Evolutionary conservation across 1,140 invertebrate genomes (phyloP).

Genomic region (Drosophila oshimai): DNA sequence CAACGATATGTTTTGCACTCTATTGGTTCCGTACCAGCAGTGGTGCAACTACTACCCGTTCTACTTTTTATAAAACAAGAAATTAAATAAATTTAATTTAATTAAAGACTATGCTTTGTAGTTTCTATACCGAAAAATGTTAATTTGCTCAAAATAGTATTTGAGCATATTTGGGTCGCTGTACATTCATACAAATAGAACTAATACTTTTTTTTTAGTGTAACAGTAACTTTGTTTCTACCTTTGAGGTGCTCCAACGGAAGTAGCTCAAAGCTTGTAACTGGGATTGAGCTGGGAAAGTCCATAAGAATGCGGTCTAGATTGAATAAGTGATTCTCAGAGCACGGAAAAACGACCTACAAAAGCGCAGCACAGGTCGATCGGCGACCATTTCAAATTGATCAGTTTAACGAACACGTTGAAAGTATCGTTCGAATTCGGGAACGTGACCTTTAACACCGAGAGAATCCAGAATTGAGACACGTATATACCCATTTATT

Average conservation of each 20-base stretch:
- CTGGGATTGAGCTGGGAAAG: slow-evolving; percentile 18
- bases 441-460: slow-evolving; percentile 1
- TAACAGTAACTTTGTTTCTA: no score
- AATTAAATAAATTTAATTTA: no score
- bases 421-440: not conserved
- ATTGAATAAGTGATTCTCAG: slow-evolving; percentile 38
- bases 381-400: slow-evolving; percentile 32
- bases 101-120: no score
- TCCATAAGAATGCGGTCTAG: slow-evolving; percentile 3
- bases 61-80: no score
- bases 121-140: no score
- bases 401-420: slow-evolving; percentile 25
- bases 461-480: slow-evolving; percentile 7
- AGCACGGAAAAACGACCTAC: slow-evolving; percentile 57
- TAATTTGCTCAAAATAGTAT: no score
- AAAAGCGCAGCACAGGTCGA: slow-evolving; percentile 64
- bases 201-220: no score
- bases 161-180: no score
- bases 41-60: no score
- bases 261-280: slow-evolving; percentile 36
- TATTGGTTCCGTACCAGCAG: no score
- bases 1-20: no score
- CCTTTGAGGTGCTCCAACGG: slow-evolving; percentile 6
- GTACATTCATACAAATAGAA: no score
- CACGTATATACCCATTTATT: slow-evolving; percentile 9